phyloP scores from a whole-genome alignment of 37 sponge, comb jelly and placozoan species.

The Crambe crambe region DNA sequence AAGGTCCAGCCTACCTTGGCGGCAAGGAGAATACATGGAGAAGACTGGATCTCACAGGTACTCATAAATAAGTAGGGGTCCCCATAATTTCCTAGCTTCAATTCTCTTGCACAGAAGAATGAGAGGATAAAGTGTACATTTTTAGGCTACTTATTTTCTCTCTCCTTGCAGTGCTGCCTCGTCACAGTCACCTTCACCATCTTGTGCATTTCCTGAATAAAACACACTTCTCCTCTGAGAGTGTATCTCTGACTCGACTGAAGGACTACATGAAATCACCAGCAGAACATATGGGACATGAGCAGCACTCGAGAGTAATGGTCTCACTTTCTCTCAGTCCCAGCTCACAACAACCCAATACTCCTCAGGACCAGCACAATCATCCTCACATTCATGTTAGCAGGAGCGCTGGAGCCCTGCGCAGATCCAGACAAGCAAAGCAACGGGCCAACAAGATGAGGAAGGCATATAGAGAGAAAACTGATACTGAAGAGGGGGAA shows the following conservation, averaged over 20 bases:
- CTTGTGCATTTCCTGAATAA: conserved; percentile 36
- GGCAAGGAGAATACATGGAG: conserved; percentile 96
- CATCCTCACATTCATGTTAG: not conserved
- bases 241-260: conserved; percentile 24
- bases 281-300: conserved; percentile 40
- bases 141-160: not conserved
- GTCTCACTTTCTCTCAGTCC: conserved; percentile 2
- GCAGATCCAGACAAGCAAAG: conserved; percentile 68
- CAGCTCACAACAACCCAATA: too few relatives aligned
- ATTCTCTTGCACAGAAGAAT: too few relatives aligned
- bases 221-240: not conserved
- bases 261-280: conserved; percentile 41
- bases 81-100: too few relatives aligned
- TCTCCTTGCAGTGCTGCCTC: conserved; percentile 45
- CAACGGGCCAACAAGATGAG: conserved; percentile 77
- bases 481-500: not conserved
- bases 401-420: conserved; percentile 7
- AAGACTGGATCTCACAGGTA: conserved; percentile 72
- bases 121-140: too few relatives aligned
- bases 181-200: conserved; percentile 48
- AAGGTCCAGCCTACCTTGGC: conserved; percentile 87
- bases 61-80: not conserved
- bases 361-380: not conserved
- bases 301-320: conserved; percentile 28
- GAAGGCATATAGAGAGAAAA: conserved; percentile 16